Percentiles rank a stretch among this genome's conserved stretches.
Evolutionary conservation across 2,888 invertebrate genomes (phyloP).

Genomic region (Drosophila vallismaia): DNA sequence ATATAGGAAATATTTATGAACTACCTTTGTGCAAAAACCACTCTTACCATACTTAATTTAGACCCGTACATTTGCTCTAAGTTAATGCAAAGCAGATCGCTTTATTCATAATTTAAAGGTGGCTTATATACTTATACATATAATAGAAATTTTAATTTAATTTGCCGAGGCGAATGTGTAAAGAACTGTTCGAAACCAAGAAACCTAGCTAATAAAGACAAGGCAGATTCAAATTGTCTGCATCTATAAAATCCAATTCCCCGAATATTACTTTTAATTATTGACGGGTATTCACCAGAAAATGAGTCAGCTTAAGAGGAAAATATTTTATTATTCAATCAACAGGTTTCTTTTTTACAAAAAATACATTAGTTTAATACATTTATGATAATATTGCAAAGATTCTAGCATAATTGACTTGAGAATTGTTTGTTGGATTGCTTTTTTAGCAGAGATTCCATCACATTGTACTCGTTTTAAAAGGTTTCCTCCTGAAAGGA

Average conservation of each 20-base stretch:
- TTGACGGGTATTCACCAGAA: background rate
- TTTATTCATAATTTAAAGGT: slow-evolving; percentile 46
- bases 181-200: slow-evolving; percentile 41
- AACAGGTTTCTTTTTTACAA: slow-evolving; percentile 13
- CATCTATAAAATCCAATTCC: slow-evolving; percentile 30
- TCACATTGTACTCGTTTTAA: slow-evolving; percentile 39
- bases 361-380: slow-evolving; percentile 4
- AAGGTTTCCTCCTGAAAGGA: slow-evolving; percentile 6
- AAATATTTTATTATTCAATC: slow-evolving; percentile 34
- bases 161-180: slow-evolving; percentile 42
- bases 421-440: slow-evolving; percentile 31
- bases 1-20: slow-evolving; percentile 39
- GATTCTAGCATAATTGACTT: slow-evolving; percentile 28
- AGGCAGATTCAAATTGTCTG: slow-evolving; percentile 11
- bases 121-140: slow-evolving; percentile 46
- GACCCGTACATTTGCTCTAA: slow-evolving; percentile 30
- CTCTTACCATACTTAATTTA: slow-evolving; percentile 41
- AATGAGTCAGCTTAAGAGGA: slow-evolving; percentile 17
- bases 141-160: slow-evolving; percentile 22
- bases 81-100: slow-evolving; percentile 33
- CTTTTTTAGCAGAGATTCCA: slow-evolving; percentile 38
- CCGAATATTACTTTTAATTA: background rate
- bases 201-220: slow-evolving; percentile 42
- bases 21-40: slow-evolving; percentile 36
- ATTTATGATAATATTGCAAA: slow-evolving; percentile 7